Base-by-base conservation (phyloP, 2,113 vertebrate species). In the Calonectris borealis region DNA sequence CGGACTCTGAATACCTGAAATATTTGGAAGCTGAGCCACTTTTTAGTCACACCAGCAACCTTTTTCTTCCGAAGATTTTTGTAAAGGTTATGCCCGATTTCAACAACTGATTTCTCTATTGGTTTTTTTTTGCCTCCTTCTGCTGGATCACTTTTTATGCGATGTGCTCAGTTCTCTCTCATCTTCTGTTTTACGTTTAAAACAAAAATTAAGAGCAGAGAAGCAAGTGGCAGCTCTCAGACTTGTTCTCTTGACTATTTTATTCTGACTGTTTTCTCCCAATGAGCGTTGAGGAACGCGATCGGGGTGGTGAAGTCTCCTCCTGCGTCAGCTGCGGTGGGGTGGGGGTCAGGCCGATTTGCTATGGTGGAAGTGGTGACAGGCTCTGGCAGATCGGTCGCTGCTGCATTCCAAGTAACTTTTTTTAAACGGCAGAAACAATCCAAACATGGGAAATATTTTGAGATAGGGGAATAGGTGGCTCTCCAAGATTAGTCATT, bases 1-100 rank as follows among this genome's bases (percentile, higher is more conserved):
- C 94, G 91, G 95, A 24, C 94, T 92, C 82, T 64, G 89, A 97
- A 97, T 96, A 97, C 95, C 96, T 96, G 95, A 95, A 95, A 97
- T 96, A 94, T 65, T 97, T 96, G 96, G 95, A 94, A 97, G 93
- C 95, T 87, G 78, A 95, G 78, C 75, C 84, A 65, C 91, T 97
- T 87, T 87, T 89, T 91, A 96, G 89, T 96, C 91, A 84, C 96
- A 97, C 91, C 78, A 93, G 81, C 29, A 60, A 73, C 66, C 48
- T 93, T 76, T 72, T 93, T 86, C 86, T 87, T 81, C 4, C 78
- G 27, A 60, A 94, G 94, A 93, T 83, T 90, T 91, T 81, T 93
- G 62, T 83, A 77, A 48, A 91, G 70, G 68, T 93, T 96, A 77
- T 91, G 58, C 90, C 91, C 60, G 40, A 57, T 91, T 95, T 95